Conservation (phyloP, 2,113 vertebrate genomes). For the Anolis sagrei region DNA sequence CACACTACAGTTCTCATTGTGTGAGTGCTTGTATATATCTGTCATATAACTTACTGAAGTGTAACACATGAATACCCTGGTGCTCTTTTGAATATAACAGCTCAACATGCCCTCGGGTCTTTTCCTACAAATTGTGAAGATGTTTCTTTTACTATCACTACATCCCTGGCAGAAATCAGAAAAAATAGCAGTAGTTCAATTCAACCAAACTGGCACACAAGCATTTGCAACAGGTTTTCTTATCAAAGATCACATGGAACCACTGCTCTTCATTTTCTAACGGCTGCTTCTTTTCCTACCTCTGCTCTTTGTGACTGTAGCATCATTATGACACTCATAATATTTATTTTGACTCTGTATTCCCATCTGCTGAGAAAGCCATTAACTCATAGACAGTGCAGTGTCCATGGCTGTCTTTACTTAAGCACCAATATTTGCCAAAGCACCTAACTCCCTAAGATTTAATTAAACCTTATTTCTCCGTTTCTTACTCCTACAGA, state of each 20-base stretch:
- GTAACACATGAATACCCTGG: neutral
- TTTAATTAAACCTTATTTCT: neutral
- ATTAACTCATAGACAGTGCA: slow-evolving; percentile 15
- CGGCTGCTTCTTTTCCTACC: neutral
- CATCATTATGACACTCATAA: neutral
- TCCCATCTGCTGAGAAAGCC: slow-evolving; percentile 43
- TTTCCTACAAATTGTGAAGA: neutral
- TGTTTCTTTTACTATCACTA: slow-evolving; percentile 6
- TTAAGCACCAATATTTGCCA: slow-evolving; percentile 42
- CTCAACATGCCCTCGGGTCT: neutral
- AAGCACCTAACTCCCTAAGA: slow-evolving; percentile 27
- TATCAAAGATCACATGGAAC: neutral
- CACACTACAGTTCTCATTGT: neutral
- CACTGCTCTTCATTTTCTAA: neutral
- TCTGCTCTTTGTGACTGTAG: slow-evolving; percentile 4
- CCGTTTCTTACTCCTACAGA: slow-evolving; percentile 23
- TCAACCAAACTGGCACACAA: neutral
- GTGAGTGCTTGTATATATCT: slow-evolving; percentile 2
- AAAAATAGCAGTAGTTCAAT: neutral
- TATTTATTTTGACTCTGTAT: slow-evolving; percentile 56
- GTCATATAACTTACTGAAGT: slow-evolving; percentile 15
- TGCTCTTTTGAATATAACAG: neutral
- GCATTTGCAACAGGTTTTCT: neutral
- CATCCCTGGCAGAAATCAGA: neutral
- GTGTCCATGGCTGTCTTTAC: slow-evolving; percentile 50